Base-by-base conservation (phyloP, 2,113 vertebrate genomes). In the Alosa alosa region DNA sequence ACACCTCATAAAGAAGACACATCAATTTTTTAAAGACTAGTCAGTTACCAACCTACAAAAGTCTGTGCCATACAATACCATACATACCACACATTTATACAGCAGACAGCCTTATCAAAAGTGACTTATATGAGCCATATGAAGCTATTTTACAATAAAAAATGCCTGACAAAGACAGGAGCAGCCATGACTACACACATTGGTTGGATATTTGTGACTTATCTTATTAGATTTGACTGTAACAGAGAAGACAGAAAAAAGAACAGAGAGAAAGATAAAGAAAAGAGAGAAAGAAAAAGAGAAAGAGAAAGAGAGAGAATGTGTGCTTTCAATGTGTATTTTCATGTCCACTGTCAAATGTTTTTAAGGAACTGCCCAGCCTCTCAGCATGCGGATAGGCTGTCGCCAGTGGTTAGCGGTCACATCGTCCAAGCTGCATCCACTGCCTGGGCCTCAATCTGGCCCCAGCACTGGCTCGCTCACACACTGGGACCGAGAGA, bases 341-440 rank as follows among this genome's bases (percentile, higher is more conserved):
- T 68, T 75, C 25, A 75, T 75, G 68, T 75, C 11, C 68, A 36
- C 18, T 75, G 25, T 10, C 68, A 39, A 15, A 39, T 10, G 68
- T 78, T 78, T 55, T 57, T 72, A 22, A 49, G 39, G 5, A 60
- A 44, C 41, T 52, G 81, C 18, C 17, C 57, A 83, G 39, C 82
- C 47, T 46, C 50, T 17, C 6, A 68, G 47, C 78, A 25, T 78
- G 82, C 55, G 60, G 82, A 31, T 31, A 49, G 72, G 10, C 52
- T 86, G 85, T 86, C 64, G 31, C 82, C 82, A 52, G 82, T n/a
- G 82, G 86, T 86, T 86, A 86, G 64, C 20, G 25, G 47, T 60
- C 52, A 41, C 25, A 82, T 15, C n/a, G 81, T 82, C 85, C 81
- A 64, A 60, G 47, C 31, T 20, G 52, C 52, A 17, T 57, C 52